These are phyloP conservation scores for Conus betulinus DNA, from an alignment of 1,140 invertebrate genomes.

Conservation along the genomic window DNA sequence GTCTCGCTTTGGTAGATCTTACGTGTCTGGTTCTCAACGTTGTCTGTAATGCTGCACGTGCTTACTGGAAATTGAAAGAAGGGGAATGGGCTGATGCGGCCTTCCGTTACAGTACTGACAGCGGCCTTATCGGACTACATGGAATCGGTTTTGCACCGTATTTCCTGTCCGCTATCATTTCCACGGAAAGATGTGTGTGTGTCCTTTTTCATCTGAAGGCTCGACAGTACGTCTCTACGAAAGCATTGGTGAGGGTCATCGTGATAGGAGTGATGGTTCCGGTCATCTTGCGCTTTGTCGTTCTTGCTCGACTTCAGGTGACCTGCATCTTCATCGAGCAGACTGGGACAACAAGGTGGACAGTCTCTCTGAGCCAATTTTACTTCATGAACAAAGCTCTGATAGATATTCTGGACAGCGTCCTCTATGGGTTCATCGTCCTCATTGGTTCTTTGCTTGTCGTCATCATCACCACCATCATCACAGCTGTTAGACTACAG, in stretches of 20 bases:
- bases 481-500: slow-evolving; percentile 17
- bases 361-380: background rate
- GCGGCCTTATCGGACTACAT: background rate
- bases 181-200: slow-evolving; percentile 17
- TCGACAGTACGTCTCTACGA: background rate
- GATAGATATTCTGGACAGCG: background rate
- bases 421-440: slow-evolving; percentile 17
- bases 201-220: slow-evolving; percentile 16
- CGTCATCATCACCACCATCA: background rate
- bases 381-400: background rate
- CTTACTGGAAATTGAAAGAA: background rate
- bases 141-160: background rate
- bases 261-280: background rate
- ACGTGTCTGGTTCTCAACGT: background rate
- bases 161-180: background rate
- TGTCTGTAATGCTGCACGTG: background rate
- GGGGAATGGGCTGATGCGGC: background rate
- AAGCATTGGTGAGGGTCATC: background rate
- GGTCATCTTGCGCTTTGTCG: background rate
- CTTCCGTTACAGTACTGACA: background rate
- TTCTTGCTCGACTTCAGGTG: background rate
- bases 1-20: background rate
- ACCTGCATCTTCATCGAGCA: background rate
- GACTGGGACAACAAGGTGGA: background rate
- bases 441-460: background rate